phyloP scores from a whole-genome alignment of 2,797 vertebrate species.

The Alfaro cultratus region DNA sequence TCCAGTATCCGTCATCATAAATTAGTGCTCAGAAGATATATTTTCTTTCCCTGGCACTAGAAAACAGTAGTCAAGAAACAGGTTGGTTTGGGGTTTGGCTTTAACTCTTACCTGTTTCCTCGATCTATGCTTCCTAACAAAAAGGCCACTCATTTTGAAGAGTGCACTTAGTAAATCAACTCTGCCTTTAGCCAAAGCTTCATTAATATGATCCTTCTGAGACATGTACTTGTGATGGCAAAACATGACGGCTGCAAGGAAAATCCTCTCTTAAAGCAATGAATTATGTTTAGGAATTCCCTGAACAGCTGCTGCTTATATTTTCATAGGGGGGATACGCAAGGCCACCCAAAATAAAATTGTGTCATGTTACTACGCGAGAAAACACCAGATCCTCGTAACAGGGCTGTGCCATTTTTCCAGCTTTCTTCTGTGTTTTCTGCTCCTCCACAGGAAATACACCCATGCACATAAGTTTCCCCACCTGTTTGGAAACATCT shows the following conservation, averaged over 20 bases:
- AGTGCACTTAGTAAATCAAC: conserved; percentile 70
- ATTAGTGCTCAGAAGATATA: conserved; percentile 36
- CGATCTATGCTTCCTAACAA: conserved; percentile 64
- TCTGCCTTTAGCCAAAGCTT: conserved; percentile 50
- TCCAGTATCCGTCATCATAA: conserved; percentile 47
- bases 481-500: conserved; percentile 82
- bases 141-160: conserved; percentile 61
- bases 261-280: conserved; percentile 68
- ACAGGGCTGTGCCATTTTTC: conserved; percentile 67
- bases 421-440: conserved; percentile 74
- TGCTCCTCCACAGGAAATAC: conserved; percentile 78
- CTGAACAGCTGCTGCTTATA: conserved; percentile 70
- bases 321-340: conserved; percentile 69
- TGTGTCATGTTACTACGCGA: conserved; percentile 76
- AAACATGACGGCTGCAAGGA: conserved; percentile 67
- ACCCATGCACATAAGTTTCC: conserved; percentile 80
- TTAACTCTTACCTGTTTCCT: conserved; percentile 75
- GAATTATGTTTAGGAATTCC: conserved; percentile 75
- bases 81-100: conserved; percentile 59
- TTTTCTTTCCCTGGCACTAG: conserved; percentile 52
- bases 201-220: conserved; percentile 66
- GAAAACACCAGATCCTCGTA: conserved; percentile 62
- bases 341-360: conserved; percentile 83
- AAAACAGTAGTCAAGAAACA: conserved; percentile 57
- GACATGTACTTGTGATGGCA: conserved; percentile 71